Evolutionary conservation across 2,113 vertebrate species (phyloP).

Genomic region (Pteropus alecto): DNA sequence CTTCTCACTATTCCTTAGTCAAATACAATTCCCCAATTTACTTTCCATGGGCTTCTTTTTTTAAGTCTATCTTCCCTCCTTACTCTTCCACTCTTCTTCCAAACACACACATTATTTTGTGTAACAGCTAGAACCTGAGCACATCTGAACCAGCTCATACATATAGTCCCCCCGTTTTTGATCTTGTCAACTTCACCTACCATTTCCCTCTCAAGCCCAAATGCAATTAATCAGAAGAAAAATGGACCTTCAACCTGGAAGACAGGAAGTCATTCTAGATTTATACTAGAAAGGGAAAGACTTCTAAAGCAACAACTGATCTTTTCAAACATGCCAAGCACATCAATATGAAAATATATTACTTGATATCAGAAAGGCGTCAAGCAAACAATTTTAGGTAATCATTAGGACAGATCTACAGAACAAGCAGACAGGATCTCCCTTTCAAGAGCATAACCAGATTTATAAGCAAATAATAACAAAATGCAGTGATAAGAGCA

Average conservation of each 20-base stretch:
- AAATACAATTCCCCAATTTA: background rate
- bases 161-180: background rate
- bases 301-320: conserved; percentile 1
- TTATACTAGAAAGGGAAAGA: background rate
- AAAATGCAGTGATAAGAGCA: background rate
- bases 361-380: background rate
- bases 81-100: background rate
- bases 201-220: background rate
- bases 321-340: background rate
- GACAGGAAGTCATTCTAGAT: background rate
- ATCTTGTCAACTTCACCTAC: background rate
- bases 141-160: background rate
- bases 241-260: background rate
- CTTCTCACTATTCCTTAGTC: background rate
- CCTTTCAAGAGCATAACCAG: background rate
- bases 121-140: background rate
- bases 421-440: background rate
- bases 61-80: background rate
- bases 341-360: background rate
- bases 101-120: background rate
- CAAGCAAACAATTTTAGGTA: conserved; percentile 6
- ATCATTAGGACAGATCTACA: background rate
- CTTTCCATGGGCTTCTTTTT: background rate
- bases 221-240: background rate
- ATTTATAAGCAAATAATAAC: background rate